Conservation (phyloP, 30 jellyfish, hydroid and myxozoan species). For the Mastigias papua region DNA sequence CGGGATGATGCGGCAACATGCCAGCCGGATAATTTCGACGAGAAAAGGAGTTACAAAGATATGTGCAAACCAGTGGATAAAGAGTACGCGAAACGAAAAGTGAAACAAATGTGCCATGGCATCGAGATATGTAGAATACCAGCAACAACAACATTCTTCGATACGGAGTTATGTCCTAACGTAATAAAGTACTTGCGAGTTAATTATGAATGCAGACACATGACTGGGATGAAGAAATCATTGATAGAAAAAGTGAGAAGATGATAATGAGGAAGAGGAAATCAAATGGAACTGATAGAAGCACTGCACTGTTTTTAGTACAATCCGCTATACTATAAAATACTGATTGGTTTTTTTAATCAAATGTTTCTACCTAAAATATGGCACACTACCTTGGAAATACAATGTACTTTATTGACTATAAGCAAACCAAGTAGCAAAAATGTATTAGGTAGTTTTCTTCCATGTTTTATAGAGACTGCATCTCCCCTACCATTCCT, state of each 20-base stretch:
- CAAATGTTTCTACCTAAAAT: too few species aligned
- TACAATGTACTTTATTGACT: too few species aligned
- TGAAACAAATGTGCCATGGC: conserved; percentile 86
- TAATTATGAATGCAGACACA: conserved; percentile 91
- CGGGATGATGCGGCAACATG: conserved; percentile 88
- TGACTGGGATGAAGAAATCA: conserved; percentile 83
- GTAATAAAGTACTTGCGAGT: conserved; percentile 87
- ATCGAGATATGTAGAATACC: conserved; percentile 73
- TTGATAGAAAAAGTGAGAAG: conserved; percentile 37
- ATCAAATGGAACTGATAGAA: background rate
- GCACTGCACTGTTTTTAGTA: background rate
- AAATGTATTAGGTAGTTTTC: too few species aligned
- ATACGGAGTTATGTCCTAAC: conserved; percentile 94
- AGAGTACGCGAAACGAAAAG: conserved; percentile 82
- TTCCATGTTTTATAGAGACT: too few species aligned
- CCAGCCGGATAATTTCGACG: conserved; percentile 81
- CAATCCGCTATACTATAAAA: too few species aligned
- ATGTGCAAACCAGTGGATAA: conserved; percentile 87
- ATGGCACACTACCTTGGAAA: too few species aligned
- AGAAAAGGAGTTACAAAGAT: conserved; percentile 73
- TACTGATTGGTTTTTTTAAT: too few species aligned
- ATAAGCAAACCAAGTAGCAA: too few species aligned
- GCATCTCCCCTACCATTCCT: too few species aligned
- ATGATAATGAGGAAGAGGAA: background rate
- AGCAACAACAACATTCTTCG: conserved; percentile 81